A percentile compares a stretch with the other conserved stretches of the same genome.
phyloP scores from a whole-genome alignment of 2,113 vertebrate genomes.

The Ailurus styani region DNA sequence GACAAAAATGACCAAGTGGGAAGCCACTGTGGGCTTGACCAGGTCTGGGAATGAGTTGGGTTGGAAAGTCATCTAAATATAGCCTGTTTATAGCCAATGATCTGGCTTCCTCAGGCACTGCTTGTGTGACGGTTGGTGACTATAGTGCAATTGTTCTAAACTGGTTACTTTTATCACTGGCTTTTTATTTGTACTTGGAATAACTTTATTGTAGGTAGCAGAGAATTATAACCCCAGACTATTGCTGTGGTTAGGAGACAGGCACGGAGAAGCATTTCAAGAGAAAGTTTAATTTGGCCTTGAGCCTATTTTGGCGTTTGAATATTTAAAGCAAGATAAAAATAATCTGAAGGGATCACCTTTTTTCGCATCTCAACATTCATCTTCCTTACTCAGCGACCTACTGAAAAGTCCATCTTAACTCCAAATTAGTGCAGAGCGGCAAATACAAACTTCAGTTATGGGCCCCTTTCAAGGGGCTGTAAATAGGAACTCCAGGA shows the following conservation, averaged over 20 bases:
- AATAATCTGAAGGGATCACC: neutral
- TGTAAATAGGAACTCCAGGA: neutral
- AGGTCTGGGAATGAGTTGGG: slow-evolving; percentile 16
- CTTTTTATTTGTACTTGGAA: neutral
- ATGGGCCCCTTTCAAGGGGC: neutral
- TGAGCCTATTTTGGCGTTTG: neutral
- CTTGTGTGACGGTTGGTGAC: neutral
- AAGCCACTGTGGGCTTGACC: neutral
- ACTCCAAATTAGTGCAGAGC: neutral
- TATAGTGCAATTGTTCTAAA: neutral
- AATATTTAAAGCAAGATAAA: neutral
- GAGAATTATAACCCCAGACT: neutral
- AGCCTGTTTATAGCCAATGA: neutral
- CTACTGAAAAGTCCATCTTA: neutral
- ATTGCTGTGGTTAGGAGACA: neutral
- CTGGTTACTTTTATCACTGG: neutral
- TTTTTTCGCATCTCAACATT: neutral
- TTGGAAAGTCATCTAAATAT: neutral
- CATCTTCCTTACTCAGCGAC: neutral
- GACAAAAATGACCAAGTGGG: slow-evolving; percentile 9
- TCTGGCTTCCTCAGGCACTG: neutral
- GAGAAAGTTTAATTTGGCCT: no score
- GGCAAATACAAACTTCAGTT: no score
- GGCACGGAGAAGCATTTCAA: neutral
- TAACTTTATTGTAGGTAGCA: neutral